Evolutionary conservation across 2,113 vertebrate species (phyloP).

Genomic region (Heloderma charlesbogerti): DNA sequence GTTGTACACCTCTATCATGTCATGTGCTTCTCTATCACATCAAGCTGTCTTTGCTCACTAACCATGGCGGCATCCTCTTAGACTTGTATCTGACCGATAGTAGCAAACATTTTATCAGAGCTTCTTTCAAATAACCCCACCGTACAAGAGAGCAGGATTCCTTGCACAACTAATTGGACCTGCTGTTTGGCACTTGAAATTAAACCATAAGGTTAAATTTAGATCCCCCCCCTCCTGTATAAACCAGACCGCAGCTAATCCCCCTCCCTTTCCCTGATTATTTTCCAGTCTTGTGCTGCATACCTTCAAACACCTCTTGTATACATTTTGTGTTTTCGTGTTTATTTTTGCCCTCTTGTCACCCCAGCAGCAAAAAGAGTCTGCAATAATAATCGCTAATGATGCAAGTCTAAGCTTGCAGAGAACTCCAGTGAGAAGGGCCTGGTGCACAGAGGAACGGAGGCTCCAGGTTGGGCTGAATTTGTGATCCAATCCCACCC

Average conservation of each 20-base stretch:
- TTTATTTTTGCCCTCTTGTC: background rate
- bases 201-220: background rate
- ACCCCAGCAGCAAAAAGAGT: background rate
- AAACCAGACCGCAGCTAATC: background rate
- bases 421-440: background rate
- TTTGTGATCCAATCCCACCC: background rate
- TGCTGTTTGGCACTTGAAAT: background rate
- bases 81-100: background rate
- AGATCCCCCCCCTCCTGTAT: too few species aligned
- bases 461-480: background rate
- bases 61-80: background rate
- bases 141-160: background rate
- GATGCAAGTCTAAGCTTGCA: background rate
- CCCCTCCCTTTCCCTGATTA: background rate
- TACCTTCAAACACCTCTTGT: background rate
- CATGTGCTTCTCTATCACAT: background rate
- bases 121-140: background rate
- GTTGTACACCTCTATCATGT: too few species aligned
- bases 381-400: constrained; percentile 18
- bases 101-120: background rate
- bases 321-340: background rate
- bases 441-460: background rate
- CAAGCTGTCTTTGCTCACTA: background rate
- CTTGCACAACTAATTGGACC: background rate
- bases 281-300: background rate